phyloP scores from a whole-genome alignment of 2,797 vertebrate species.

The Gambelia wislizenii region DNA sequence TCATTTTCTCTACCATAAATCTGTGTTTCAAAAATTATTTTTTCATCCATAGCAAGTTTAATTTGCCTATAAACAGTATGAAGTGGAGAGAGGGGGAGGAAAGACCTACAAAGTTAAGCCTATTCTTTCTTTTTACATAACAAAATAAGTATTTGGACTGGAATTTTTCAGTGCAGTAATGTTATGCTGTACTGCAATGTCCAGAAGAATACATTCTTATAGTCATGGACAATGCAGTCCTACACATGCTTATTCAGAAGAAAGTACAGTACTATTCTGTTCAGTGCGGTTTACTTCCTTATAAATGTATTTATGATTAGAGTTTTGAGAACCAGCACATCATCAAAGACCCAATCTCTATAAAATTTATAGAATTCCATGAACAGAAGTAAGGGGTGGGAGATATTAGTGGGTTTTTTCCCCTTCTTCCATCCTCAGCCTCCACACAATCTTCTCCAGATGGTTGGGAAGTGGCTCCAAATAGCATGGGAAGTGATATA shows the following conservation, averaged over 20 bases:
- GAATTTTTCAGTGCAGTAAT: constrained; percentile 10
- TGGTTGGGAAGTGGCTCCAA: background rate
- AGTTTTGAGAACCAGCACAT: background rate
- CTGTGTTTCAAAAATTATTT: constrained; percentile 49
- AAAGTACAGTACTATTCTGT: background rate
- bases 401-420: background rate
- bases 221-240: background rate
- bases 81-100: background rate
- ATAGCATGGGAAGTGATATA: background rate
- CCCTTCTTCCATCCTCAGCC: background rate
- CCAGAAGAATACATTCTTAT: constrained; percentile 12
- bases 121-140: constrained; percentile 34
- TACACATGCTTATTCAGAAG: background rate
- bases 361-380: background rate
- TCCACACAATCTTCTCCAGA: background rate
- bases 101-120: constrained; percentile 47
- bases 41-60: constrained; percentile 65
- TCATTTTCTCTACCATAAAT: constrained; percentile 64
- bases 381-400: background rate
- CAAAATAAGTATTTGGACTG: constrained; percentile 41
- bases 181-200: constrained; percentile 7
- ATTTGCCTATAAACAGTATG: constrained; percentile 56
- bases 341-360: background rate
- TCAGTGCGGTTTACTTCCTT: background rate
- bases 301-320: background rate